Evolutionary conservation across 2,113 vertebrate species (phyloP).

Genomic region (Chamaetylas fuelleborni): DNA sequence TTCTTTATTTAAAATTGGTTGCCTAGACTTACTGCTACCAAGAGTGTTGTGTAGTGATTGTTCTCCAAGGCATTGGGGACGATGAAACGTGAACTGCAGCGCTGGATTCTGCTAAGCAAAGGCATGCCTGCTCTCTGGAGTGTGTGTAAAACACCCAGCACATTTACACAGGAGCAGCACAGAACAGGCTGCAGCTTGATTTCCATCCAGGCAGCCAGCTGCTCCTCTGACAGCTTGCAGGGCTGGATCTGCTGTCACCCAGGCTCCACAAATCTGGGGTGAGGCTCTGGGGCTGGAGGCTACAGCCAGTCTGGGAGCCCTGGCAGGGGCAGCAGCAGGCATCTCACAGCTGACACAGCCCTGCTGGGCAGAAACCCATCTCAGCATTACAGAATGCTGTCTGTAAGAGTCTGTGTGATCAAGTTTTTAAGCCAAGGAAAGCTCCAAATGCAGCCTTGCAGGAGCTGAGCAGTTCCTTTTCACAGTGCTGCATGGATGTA

Average conservation of each 20-base stretch:
- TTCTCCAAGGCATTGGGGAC: not conserved
- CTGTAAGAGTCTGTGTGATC: not conserved
- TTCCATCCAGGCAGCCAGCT: slow-evolving; percentile 1
- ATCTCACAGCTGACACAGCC: not conserved
- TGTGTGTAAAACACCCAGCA: not conserved
- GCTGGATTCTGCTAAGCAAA: not conserved
- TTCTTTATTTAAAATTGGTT: slow-evolving; percentile 28
- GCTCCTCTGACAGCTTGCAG: slow-evolving; percentile 1
- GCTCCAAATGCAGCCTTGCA: not conserved
- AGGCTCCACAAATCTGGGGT: not conserved
- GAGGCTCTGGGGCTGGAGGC: not conserved
- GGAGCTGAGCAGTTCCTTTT: not conserved
- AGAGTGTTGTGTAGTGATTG: not conserved
- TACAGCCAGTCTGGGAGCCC: not conserved
- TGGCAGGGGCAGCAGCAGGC: not conserved
- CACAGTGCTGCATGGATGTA: not conserved
- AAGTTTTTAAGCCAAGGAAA: not conserved
- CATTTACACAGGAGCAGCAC: not conserved
- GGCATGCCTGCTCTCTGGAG: not conserved
- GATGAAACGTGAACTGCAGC: not conserved
- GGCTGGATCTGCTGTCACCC: not conserved
- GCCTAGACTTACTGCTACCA: not conserved
- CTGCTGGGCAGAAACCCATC: not conserved
- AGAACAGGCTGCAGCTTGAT: slow-evolving; percentile 3
- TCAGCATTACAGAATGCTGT: not conserved